Conservation (phyloP, 2,113 vertebrate genomes). For the Phalacrocorax pelagicus region DNA sequence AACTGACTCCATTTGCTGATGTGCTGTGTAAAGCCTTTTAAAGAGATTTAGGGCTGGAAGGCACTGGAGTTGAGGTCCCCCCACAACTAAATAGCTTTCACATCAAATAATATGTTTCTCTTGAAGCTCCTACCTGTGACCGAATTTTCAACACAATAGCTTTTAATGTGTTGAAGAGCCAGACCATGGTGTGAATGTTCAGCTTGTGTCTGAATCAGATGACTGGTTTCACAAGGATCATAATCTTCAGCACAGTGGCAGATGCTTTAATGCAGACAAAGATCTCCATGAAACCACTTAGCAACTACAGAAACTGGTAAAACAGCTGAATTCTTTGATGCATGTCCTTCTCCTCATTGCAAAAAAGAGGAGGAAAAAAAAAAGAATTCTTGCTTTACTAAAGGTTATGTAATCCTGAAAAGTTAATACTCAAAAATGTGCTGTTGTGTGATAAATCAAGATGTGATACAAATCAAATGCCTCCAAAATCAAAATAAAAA, state of each 20-base stretch:
- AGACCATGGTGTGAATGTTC: background rate
- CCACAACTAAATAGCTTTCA: background rate
- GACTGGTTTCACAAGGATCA: background rate
- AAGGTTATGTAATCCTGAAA: background rate
- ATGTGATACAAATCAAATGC: background rate
- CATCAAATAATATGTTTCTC: background rate
- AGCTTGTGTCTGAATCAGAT: background rate
- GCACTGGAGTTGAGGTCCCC: background rate
- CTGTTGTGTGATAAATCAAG: background rate
- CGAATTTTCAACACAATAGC: background rate
- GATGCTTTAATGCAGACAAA: background rate
- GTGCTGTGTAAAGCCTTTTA: background rate
- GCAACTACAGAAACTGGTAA: background rate
- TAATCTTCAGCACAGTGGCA: background rate
- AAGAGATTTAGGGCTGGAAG: background rate
- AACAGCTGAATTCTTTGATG: background rate
- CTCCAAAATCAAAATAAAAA: background rate
- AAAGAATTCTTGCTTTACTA: background rate
- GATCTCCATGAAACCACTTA: background rate
- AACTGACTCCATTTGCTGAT: background rate
- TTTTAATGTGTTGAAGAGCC: background rate
- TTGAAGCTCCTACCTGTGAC: background rate
- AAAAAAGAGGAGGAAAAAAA: background rate
- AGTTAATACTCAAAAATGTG: background rate
- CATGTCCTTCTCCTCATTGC: background rate